A percentile compares a stretch with the other conserved stretches of the same genome.
Evolutionary conservation across 2,888 invertebrate species (phyloP).

Genomic region (Heliothis peltigera): DNA sequence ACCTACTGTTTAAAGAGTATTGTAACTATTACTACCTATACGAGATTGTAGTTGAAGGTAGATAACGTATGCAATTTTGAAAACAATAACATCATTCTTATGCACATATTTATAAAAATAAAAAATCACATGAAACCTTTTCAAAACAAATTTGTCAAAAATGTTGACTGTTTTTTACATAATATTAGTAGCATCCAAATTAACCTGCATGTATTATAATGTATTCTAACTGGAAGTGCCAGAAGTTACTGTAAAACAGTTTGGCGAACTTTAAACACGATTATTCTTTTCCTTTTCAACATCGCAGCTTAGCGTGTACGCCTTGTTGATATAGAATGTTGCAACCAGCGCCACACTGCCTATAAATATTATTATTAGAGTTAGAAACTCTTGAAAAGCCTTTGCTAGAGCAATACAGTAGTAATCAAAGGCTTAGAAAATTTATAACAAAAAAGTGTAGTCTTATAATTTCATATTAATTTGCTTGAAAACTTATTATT

Average conservation of each 20-base stretch:
- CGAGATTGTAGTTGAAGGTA: constrained; percentile 19
- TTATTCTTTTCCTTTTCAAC: not conserved
- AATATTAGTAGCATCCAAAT: not conserved
- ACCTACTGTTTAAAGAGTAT: constrained; percentile 54
- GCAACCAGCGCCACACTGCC: constrained; percentile 58
- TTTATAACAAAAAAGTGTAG: constrained; percentile 10
- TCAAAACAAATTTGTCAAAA: not conserved
- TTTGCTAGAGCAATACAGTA: not conserved
- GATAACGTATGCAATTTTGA: constrained; percentile 45
- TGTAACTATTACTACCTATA: constrained; percentile 38
- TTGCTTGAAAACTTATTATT: constrained; percentile 10
- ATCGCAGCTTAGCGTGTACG: not conserved
- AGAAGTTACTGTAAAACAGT: not conserved
- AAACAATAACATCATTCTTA: not conserved
- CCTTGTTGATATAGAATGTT: constrained; percentile 45
- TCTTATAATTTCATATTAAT: constrained; percentile 3
- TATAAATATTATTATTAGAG: constrained; percentile 5
- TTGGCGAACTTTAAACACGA: not conserved
- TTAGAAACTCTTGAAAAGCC: not conserved
- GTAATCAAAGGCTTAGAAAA: constrained; percentile 18
- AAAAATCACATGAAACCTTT: not conserved
- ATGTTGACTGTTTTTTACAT: not conserved
- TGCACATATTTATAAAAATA: too few relatives aligned
- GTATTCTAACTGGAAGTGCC: constrained; percentile 15
- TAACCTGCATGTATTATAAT: not conserved